Conservation (phyloP, 1,140 invertebrate genomes). For the Mamestra configurata region DNA sequence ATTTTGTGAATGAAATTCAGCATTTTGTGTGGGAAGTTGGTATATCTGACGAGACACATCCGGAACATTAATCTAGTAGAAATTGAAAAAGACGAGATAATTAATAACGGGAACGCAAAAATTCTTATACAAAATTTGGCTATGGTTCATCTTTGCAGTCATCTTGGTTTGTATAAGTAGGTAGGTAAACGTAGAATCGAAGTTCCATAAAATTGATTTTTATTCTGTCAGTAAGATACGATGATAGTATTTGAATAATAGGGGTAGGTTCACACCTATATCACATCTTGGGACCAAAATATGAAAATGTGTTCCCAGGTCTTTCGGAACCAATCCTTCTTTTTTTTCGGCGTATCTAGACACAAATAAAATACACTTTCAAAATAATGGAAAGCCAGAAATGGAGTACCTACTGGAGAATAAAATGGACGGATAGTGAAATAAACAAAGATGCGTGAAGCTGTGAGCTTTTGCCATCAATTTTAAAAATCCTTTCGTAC, state of each 20-base stretch:
- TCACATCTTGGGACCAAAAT: conserved; percentile 11
- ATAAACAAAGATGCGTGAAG: not conserved
- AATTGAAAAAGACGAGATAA: conserved; percentile 18
- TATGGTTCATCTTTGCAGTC: not conserved
- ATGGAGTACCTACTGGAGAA: not conserved
- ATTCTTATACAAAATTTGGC: not conserved
- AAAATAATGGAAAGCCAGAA: no score
- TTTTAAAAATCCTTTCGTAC: not conserved
- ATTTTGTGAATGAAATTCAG: conserved; percentile 23
- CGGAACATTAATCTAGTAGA: conserved; percentile 14
- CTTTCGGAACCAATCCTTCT: not conserved
- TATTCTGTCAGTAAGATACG: not conserved
- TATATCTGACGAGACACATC: conserved; percentile 14
- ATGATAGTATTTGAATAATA: not conserved
- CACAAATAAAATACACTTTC: not conserved
- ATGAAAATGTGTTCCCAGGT: not conserved
- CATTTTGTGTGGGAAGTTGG: conserved; percentile 31
- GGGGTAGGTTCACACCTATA: not conserved
- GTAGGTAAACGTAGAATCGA: no score
- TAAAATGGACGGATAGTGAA: not conserved
- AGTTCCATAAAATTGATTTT: not conserved
- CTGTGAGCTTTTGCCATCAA: not conserved
- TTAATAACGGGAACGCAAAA: conserved; percentile 1
- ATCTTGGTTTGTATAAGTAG: not conserved
- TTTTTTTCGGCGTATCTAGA: not conserved